Conservation (phyloP, 2,888 invertebrate genomes). For the Sphaerophoria taeniata region DNA sequence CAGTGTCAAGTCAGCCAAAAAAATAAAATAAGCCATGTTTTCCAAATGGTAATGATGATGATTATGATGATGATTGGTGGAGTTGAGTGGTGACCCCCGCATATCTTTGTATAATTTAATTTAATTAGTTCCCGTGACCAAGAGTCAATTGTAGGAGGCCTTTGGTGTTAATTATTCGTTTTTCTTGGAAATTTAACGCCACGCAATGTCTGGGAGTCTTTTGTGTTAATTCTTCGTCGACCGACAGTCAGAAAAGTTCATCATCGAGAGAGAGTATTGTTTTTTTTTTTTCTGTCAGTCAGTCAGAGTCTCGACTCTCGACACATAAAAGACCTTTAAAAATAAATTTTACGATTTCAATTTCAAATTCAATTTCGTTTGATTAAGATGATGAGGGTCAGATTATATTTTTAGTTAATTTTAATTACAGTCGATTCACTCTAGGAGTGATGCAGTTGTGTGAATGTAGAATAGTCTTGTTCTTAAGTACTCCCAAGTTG, state of each 20-base stretch:
- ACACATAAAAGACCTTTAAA: conserved; percentile 23
- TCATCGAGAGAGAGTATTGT: background rate
- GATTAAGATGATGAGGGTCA: conserved; percentile 55
- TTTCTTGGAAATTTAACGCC: conserved; percentile 41
- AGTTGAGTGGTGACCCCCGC: conserved; percentile 52
- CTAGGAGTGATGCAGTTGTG: background rate
- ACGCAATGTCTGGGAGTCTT: background rate
- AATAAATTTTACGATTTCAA: conserved; percentile 50
- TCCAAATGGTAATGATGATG: background rate
- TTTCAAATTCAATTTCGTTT: conserved; percentile 46
- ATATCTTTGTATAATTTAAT: conserved; percentile 68
- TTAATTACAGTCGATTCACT: conserved; percentile 25
- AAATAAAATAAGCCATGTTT: background rate
- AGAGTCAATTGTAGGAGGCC: conserved; percentile 67
- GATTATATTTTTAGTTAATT: conserved; percentile 32
- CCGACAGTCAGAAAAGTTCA: too few species aligned
- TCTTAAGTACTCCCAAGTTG: too few species aligned
- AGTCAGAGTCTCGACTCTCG: background rate
- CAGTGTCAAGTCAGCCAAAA: background rate
- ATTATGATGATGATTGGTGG: background rate
- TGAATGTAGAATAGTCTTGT: background rate
- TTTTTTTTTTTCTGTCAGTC: background rate
- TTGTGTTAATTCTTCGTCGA: too few species aligned
- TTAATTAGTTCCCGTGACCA: conserved; percentile 70
- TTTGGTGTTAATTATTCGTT: conserved; percentile 70